A percentile compares a stretch with the other conserved stretches of the same genome.
Evolutionary conservation across 2,797 vertebrate species (phyloP).

Genomic region (Falco berigora): DNA sequence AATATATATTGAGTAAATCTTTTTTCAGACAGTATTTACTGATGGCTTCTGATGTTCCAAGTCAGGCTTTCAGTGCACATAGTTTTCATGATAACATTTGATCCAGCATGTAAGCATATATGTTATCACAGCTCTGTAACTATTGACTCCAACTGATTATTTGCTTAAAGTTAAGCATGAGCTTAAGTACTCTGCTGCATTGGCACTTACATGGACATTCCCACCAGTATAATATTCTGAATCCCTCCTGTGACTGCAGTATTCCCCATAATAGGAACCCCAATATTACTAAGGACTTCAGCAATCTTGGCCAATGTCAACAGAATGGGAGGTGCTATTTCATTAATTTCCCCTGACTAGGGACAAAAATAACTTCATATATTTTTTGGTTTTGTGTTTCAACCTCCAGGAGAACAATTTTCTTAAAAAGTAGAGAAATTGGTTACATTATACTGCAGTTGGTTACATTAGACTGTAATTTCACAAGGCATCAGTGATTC

Average conservation of each 20-base stretch:
- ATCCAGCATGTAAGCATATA: background rate
- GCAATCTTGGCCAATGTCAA: constrained; percentile 35
- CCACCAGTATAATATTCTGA: constrained; percentile 40
- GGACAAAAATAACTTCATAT: constrained; percentile 51
- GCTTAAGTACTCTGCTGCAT: background rate
- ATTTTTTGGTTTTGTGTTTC: constrained; percentile 50
- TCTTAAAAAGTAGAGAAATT: constrained; percentile 41
- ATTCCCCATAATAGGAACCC: constrained; percentile 37
- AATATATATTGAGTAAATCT: background rate
- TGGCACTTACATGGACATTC: background rate
- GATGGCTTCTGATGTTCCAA: background rate
- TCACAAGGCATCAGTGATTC: constrained; percentile 51
- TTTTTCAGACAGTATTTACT: background rate
- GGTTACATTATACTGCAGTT: constrained; percentile 28
- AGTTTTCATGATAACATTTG: background rate
- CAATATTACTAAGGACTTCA: background rate
- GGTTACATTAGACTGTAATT: constrained; percentile 47
- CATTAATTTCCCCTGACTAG: constrained; percentile 53
- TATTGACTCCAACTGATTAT: background rate
- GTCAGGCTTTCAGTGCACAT: background rate
- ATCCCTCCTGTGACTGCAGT: constrained; percentile 10
- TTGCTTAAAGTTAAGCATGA: constrained; percentile 13
- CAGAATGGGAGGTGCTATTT: constrained; percentile 55
- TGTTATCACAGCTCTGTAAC: background rate
- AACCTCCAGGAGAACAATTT: constrained; percentile 60